Evolutionary conservation across 2,888 invertebrate genomes (phyloP).

Genomic region (Danaus chrysippus): DNA sequence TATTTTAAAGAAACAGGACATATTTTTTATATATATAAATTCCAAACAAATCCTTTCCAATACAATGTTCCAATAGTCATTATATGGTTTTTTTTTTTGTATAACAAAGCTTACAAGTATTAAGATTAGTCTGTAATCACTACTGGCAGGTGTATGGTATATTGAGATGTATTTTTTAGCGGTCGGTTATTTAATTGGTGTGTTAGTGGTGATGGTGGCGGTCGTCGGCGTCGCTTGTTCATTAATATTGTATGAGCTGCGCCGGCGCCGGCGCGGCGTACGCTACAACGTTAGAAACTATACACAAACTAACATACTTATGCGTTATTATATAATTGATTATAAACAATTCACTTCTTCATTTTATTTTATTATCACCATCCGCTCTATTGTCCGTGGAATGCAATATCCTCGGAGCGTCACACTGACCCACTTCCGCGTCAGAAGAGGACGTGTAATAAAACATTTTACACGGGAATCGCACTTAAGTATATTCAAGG

Average conservation of each 20-base stretch:
- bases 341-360: too few species aligned
- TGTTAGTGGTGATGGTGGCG: slow-evolving; percentile 45
- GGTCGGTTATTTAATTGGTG: slow-evolving; percentile 54
- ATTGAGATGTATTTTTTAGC: slow-evolving; percentile 35
- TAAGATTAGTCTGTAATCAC: too few species aligned
- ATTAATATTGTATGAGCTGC: slow-evolving; percentile 68
- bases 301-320: slow-evolving; percentile 26
- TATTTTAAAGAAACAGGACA: too few species aligned
- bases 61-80: too few species aligned
- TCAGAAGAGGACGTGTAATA: background rate
- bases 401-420: background rate
- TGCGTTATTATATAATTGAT: too few species aligned
- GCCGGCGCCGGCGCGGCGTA: slow-evolving; percentile 51
- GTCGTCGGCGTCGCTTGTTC: slow-evolving; percentile 45
- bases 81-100: too few species aligned
- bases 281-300: slow-evolving; percentile 38
- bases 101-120: too few species aligned
- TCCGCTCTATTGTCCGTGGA: too few species aligned
- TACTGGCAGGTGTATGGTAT: too few species aligned
- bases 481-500: background rate
- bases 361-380: too few species aligned
- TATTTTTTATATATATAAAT: too few species aligned
- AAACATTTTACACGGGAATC: background rate
- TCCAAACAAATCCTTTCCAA: too few species aligned
- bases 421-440: slow-evolving; percentile 1